phyloP scores from a whole-genome alignment of 1,140 invertebrate species.

The Dendrolimus kikuchii region DNA sequence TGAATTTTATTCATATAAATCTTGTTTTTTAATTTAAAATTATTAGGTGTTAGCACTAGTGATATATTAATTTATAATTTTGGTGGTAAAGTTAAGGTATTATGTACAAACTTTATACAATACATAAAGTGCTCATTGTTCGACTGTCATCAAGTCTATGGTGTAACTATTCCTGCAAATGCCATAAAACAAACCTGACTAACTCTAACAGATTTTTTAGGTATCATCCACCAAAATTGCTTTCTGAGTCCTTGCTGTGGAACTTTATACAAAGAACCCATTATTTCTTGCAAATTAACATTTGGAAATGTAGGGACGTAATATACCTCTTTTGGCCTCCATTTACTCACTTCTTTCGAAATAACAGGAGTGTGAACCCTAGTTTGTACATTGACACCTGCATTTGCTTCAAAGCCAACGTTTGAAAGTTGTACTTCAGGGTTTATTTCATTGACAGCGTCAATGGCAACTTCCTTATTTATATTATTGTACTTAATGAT shows the following conservation, averaged over 20 bases:
- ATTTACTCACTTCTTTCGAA: constrained; percentile 58
- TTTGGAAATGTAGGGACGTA: constrained; percentile 10
- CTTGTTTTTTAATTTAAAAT: no score
- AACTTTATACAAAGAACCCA: constrained; percentile 26
- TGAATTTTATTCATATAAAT: no score
- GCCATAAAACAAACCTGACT: constrained; percentile 33
- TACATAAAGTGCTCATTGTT: constrained; percentile 1
- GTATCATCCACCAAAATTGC: constrained; percentile 9
- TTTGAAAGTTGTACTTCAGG: constrained; percentile 16
- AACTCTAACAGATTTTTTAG: constrained; percentile 15
- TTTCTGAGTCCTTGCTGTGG: constrained; percentile 17
- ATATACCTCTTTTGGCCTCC: constrained; percentile 10
- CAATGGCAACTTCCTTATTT: constrained; percentile 36
- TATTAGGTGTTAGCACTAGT: no score
- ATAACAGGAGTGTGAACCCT: constrained; percentile 31
- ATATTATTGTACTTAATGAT: constrained; percentile 27
- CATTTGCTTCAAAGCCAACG: constrained; percentile 15
- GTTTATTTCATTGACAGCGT: constrained; percentile 39
- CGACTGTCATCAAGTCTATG: constrained; percentile 31
- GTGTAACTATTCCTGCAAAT: constrained; percentile 14
- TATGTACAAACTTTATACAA: no score
- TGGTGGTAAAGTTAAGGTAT: no score
- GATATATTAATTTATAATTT: no score
- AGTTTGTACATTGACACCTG: constrained; percentile 23
- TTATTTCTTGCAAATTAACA: constrained; percentile 20